Evolutionary conservation across 2,888 invertebrate genomes (phyloP).

Genomic region (Tinea pellionella): DNA sequence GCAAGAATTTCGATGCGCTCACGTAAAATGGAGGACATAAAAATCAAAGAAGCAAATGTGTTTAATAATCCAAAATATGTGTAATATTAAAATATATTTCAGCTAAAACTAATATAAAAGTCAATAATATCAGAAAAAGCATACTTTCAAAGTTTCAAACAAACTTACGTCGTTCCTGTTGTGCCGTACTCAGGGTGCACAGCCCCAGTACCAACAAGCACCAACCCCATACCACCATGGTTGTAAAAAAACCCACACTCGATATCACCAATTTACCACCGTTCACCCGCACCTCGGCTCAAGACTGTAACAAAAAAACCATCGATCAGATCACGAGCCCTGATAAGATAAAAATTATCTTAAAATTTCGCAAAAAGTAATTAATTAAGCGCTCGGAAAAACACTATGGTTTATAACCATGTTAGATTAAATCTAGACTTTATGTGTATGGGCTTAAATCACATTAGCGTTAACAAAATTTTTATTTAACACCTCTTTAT

Average conservation of each 20-base stretch:
- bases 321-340: background rate
- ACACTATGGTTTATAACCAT: background rate
- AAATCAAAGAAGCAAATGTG: too few relatives aligned
- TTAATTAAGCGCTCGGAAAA: conserved; percentile 4
- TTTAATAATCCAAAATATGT: too few relatives aligned
- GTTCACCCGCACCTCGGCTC: background rate
- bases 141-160: too few relatives aligned
- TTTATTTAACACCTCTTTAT: too few relatives aligned
- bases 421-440: background rate
- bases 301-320: background rate
- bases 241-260: background rate
- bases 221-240: conserved; percentile 24
- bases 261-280: background rate
- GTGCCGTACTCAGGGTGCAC: conserved; percentile 29
- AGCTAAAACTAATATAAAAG: too few relatives aligned
- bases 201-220: conserved; percentile 27
- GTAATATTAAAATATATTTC: too few relatives aligned
- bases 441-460: too few relatives aligned
- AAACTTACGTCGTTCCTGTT: conserved; percentile 46
- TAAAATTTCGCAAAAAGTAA: conserved; percentile 12
- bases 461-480: too few relatives aligned
- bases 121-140: too few relatives aligned
- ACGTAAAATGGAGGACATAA: too few relatives aligned
- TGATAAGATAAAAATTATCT: conserved; percentile 9
- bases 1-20: too few relatives aligned